Base-by-base conservation (phyloP, 2,888 invertebrate genomes). In the Poecilobothrus nobilitatus region DNA sequence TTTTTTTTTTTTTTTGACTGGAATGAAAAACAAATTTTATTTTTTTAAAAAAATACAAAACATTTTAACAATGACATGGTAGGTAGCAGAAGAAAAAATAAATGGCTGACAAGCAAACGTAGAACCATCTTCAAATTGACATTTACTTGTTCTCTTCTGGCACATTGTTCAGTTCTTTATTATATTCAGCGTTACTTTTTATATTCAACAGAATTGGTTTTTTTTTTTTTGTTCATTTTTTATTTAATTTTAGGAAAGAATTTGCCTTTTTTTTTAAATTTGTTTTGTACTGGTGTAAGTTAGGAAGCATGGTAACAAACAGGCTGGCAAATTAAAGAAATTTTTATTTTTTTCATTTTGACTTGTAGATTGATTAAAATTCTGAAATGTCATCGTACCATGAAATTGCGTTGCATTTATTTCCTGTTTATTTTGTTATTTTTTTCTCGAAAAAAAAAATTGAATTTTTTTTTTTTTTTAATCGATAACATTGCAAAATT, bases 331-430 rank as follows among this genome's bases (percentile, higher is more conserved):
- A 53, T 12, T 53, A 53, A 53, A 53, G 27, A 5, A 27, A 27
- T 27, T 4, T 27, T 27, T 27, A 27, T 27, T 27, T 27, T 53
- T 53, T 53, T 53, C 18, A 15, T 53, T 53, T 53, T 15, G 53
- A 53, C 53, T 12, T 53, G 53, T 53, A 53, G 53, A 63, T 63
- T 63, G 63, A 63, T 63, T 63, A 63, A 63, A 63, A 63, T 63
- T 63, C 63, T 63, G 22, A 6, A 33, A 63, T 27, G 27, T 63
- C 27, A 63, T 63, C 27, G 63, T 63, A 63, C 63, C 63, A 63
- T 63, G 63, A 63, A 63, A 63, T 63, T 63, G 27, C 18, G 22
- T 27, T 63, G 63, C 63, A 63, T 63, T 63, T 15, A 53, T 53
- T 53, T 53, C 41, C 41, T 41, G 41, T 41, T 15, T 53, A 53